These are phyloP conservation scores for Leptarthrus brevirostris DNA, from an alignment of 2,888 invertebrate genomes.

Conservation along the genomic window DNA sequence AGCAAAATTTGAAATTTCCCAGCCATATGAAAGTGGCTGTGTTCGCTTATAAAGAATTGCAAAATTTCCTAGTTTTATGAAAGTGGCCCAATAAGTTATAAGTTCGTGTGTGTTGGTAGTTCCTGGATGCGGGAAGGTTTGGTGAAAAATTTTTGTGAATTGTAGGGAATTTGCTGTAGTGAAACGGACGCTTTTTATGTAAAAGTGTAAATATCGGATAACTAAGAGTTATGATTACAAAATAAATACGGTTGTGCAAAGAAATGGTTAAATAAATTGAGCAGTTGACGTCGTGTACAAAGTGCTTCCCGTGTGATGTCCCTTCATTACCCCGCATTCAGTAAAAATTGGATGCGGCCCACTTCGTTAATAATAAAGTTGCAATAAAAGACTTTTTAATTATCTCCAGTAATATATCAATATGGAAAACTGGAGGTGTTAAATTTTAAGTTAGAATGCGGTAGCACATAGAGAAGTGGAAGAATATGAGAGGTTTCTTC, in stretches of 20 bases:
- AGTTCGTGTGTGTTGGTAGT: conserved; percentile 47
- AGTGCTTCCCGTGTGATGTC: neutral
- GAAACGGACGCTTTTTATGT: neutral
- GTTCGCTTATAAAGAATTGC: no score
- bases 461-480: conserved; percentile 4
- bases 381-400: no score
- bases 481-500: conserved; percentile 37
- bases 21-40: no score
- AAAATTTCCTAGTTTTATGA: conserved; percentile 5
- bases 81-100: conserved; percentile 32
- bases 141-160: conserved; percentile 47
- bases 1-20: no score
- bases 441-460: conserved; percentile 17
- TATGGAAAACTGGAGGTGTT: neutral
- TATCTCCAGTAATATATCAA: neutral
- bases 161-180: conserved; percentile 31
- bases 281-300: neutral
- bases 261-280: neutral
- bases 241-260: neutral
- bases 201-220: no score
- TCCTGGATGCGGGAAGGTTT: conserved; percentile 50
- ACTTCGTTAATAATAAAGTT: conserved; percentile 11
- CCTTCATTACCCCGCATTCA: conserved; percentile 6
- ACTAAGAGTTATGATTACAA: no score
- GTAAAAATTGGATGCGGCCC: neutral